Conservation (phyloP, 2,113 vertebrate species). For the Riparia riparia region DNA sequence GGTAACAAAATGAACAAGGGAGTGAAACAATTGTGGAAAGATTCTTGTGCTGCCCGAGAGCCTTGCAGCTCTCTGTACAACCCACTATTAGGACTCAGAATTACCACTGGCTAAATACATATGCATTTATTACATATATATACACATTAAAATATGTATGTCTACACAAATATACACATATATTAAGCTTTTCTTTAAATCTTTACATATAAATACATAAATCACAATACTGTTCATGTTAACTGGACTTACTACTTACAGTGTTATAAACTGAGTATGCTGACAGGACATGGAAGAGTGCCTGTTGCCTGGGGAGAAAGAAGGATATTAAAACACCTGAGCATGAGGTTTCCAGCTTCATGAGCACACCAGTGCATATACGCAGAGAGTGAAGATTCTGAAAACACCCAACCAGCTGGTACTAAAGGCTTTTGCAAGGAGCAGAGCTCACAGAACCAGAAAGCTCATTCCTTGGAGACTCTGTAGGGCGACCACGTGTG, state of each 20-base stretch:
- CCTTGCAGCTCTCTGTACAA: not conserved
- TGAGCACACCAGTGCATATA: rapidly evolving
- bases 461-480: not conserved
- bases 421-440: not conserved
- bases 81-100: not conserved
- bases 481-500: not conserved
- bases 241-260: slow-evolving; percentile 75
- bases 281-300: slow-evolving; percentile 89
- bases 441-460: not conserved
- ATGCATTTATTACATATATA: not conserved
- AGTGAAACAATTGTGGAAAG: not conserved
- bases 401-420: not conserved
- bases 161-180: not conserved
- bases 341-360: not conserved
- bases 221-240: not conserved
- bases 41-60: not conserved
- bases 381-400: not conserved
- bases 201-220: not conserved
- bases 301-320: slow-evolving; percentile 85
- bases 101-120: not conserved
- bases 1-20: not conserved
- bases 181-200: not conserved
- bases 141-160: not conserved
- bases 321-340: not conserved
- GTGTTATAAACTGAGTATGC: slow-evolving; percentile 94